A percentile compares a stretch with the other conserved stretches of the same genome.
Conservation (phyloP, 1,140 invertebrate genomes). For the Diprion similis region DNA sequence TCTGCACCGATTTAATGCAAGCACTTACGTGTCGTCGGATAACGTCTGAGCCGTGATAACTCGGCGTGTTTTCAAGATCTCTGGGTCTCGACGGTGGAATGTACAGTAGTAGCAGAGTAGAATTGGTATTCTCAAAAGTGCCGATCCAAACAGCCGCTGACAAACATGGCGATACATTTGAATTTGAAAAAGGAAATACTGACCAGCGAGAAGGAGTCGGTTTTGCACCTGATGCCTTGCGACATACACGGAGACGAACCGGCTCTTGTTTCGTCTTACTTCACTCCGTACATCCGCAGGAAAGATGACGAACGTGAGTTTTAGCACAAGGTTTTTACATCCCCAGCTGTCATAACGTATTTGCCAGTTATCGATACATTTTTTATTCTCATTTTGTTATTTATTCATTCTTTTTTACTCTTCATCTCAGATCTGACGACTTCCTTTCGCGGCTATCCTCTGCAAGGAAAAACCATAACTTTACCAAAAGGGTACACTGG, state of each 20-base stretch:
- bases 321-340: conserved; percentile 16
- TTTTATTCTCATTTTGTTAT: conserved; percentile 10
- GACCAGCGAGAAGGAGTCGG: conserved; percentile 46
- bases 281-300: conserved; percentile 68
- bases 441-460: conserved; percentile 72
- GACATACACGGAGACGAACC: conserved; percentile 74
- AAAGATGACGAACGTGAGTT: conserved; percentile 53
- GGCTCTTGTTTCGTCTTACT: conserved; percentile 75
- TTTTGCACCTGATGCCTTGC: conserved; percentile 76
- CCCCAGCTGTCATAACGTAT: conserved; percentile 8
- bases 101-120: no score
- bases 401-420: conserved; percentile 21
- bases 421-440: conserved; percentile 57
- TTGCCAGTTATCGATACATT: not conserved
- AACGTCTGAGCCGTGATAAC: no score
- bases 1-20: no score
- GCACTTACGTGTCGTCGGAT: no score
- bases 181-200: conserved; percentile 61
- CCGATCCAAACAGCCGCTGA: not conserved
- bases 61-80: no score
- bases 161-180: conserved; percentile 61
- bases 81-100: no score
- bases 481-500: conserved; percentile 72
- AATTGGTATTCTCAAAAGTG: no score
- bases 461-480: conserved; percentile 69